Base-by-base conservation (phyloP, 2,888 invertebrate species). In the Bembecia ichneumoniformis region DNA sequence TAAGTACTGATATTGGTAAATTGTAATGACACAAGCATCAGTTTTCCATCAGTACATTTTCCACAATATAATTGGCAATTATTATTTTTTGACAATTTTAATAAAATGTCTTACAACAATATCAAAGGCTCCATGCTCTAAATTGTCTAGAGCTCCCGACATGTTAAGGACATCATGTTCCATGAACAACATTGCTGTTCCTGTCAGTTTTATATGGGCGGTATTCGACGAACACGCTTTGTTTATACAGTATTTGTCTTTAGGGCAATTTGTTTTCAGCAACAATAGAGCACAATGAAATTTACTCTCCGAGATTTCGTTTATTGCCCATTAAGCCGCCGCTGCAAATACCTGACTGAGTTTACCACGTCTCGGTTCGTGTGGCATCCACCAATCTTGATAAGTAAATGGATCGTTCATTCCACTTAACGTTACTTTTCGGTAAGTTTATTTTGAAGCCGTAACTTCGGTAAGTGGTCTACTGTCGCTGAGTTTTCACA, bases 221-320 rank as follows among this genome's bases (percentile, higher is more conserved):
- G 40, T n/a, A 2, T n/a, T 5, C 2, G 13, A 13, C 44, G 44
- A 15, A 4, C 16, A 9, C 44, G 4, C 17, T 16, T 10, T 44
- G 44, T 28, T 9, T 9, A 28, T 9, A 13, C 36, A 14, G 13
- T 40, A 14, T 11, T 44, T 44, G 44, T 44, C 44, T 44, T 14
- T 5, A 44, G 56, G 52, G 53, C 57, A 59, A 66, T 66, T 64
- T 60, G 49, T 52, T 56, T 57, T 56, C 56, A 51, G 53, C 54
- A 56, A 67, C 61, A 63, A 68, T 64, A 61, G 65, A 60, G 58
- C 51, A 56, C 69, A 73, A 76, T 76, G 64, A 76, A 73, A 74
- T 74, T 74, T 68, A 58, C 63, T 58, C 53, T 56, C 51, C 58
- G 58, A 65, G 64, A 69, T 71, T 64, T 67, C 64, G 59, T 68